Conservation (phyloP, 2,113 vertebrate genomes). For the Mormyrus iriodes region DNA sequence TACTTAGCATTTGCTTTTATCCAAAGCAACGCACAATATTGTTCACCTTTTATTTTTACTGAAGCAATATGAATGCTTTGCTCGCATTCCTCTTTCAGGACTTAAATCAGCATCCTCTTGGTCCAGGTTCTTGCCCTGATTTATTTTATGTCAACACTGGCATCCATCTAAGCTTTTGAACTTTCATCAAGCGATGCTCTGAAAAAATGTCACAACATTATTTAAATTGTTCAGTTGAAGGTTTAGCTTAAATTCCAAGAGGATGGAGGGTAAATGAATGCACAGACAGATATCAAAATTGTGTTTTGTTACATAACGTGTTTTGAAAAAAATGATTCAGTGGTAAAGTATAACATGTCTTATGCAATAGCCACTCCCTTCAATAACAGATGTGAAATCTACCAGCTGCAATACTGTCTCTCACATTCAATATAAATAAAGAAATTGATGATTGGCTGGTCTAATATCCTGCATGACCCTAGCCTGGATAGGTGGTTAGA, state of each 20-base stretch:
- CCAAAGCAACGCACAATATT: not conserved
- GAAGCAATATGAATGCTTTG: not conserved
- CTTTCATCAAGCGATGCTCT: not conserved
- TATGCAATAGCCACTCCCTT: not conserved
- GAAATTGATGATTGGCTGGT: not conserved
- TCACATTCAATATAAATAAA: not conserved
- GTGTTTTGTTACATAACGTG: not conserved
- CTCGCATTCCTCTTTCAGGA: not conserved
- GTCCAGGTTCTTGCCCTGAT: not conserved
- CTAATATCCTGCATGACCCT: not conserved
- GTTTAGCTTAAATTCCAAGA: not conserved
- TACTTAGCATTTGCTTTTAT: not conserved
- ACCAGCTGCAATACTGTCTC: not conserved
- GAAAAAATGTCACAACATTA: not conserved
- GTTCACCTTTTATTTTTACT: not conserved
- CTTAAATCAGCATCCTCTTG: not conserved
- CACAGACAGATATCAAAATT: not conserved
- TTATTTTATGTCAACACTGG: not conserved
- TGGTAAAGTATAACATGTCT: not conserved
- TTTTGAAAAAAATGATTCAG: not conserved
- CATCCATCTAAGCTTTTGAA: not conserved
- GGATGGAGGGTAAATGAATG: not conserved
- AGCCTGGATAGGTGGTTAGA: not conserved
- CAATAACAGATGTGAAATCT: not conserved
- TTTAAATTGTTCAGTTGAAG: not conserved